Base-by-base conservation (phyloP, 1,140 invertebrate species). In the Vanessa atalanta region DNA sequence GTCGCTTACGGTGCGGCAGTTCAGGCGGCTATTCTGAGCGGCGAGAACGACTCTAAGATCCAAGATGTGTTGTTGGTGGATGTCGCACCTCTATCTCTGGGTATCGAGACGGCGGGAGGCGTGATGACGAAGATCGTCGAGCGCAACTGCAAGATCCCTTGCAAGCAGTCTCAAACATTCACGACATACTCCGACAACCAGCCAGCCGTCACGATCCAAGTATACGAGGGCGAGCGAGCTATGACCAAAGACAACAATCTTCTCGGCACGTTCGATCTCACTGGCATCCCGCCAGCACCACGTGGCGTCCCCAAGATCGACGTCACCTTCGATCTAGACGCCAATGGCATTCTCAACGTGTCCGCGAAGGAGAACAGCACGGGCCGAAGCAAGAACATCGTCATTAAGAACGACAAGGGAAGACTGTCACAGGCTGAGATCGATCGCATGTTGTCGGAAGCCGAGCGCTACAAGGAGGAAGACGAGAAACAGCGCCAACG, bases 391-490 rank as follows among this genome's bases (percentile, higher is more conserved):
- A 96, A 97, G 83, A 96, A 95, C 82, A 96, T 97, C 75, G 95
- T 96, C 23, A 99, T 99, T 67, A 97, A 97, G 67, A 99, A 99
- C 87, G 98, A 99, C 89, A 98, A 98, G 88, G 97, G 98, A 5
- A 94, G 98, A 26, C 93, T 99, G 6, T 96, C 95, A 9, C 97
- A 98, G 85, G 96, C 97, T 14, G 97, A 99, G 82, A 99, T 99
- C 82, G 97, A 99, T 81, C 93, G 96, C 43, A 99, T 99, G 98
- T 93, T 99, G 23, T 90, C 94, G 12, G 96, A 96, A 64, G 96
- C 96, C 2, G 95, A 96, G 79, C 94, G 94, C 69, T 96, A 96
- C 87, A 95, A 94, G 73, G 94, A 94, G 43, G 95, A 96, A 80
- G 95, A 96, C 80, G 95, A 96, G 47, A 94, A 94, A 64, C 95